A percentile compares a stretch with the other conserved stretches of the same genome.
Conservation (phyloP, 1,140 invertebrate genomes). For the Littorina saxatilis region DNA sequence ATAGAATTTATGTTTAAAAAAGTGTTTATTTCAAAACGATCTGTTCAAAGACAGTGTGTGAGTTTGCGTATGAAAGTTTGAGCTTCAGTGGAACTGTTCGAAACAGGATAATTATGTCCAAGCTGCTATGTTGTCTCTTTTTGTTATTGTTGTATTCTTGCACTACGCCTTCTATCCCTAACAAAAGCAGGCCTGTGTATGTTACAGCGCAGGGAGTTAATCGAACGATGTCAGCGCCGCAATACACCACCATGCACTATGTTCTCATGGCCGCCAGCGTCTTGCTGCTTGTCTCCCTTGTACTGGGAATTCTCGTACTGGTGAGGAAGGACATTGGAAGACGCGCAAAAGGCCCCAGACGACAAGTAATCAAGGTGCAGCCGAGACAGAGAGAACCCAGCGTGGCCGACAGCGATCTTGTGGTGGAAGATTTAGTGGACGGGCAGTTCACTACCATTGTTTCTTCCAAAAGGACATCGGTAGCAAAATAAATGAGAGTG, state of each 20-base stretch:
- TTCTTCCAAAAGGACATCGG: neutral
- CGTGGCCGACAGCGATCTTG: neutral
- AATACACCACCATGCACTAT: slow-evolving; percentile 10
- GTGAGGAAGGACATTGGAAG: neutral
- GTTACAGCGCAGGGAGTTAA: no score
- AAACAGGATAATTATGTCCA: no score
- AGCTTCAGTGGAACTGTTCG: no score
- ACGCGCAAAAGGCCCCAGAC: neutral
- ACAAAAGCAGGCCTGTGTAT: no score
- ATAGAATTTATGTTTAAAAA: no score
- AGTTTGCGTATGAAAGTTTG: no score
- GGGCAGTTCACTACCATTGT: neutral
- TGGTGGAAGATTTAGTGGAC: slow-evolving; percentile 3
- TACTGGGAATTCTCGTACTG: neutral
- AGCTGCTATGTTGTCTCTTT: no score
- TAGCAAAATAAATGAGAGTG: no score
- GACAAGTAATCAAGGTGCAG: neutral
- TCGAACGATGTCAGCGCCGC: neutral
- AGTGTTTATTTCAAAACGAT: no score
- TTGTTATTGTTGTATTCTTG: neutral
- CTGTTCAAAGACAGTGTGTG: no score
- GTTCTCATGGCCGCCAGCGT: slow-evolving; percentile 1
- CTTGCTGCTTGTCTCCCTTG: neutral
- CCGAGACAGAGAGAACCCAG: neutral
- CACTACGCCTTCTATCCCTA: no score